These are phyloP conservation scores for Phalacrocorax aristotelis DNA, from an alignment of 2,113 vertebrate genomes.

Conservation along the genomic window DNA sequence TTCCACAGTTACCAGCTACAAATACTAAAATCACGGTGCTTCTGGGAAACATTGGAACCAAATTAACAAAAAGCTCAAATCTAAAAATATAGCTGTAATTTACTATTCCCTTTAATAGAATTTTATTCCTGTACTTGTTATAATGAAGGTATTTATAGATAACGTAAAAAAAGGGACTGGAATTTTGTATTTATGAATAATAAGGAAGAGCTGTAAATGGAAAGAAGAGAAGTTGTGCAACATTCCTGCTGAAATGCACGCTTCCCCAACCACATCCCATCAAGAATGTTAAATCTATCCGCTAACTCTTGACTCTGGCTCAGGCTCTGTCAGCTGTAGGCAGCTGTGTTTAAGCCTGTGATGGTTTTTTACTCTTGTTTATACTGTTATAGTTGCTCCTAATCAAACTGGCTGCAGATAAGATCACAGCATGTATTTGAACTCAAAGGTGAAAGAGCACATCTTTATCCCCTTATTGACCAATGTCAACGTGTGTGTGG, in stretches of 20 bases:
- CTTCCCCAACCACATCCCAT: background rate
- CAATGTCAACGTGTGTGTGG: background rate
- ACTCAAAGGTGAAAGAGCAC: background rate
- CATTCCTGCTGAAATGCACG: background rate
- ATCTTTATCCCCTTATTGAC: background rate
- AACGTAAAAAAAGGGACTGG: background rate
- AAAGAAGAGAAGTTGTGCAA: background rate
- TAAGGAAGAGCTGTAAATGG: background rate
- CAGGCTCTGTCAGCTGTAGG: background rate
- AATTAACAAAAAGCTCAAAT: background rate
- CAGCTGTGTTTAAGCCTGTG: background rate
- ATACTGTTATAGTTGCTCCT: background rate
- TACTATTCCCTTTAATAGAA: background rate
- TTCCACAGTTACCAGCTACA: background rate
- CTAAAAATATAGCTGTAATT: background rate
- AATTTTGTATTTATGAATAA: background rate
- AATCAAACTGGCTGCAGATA: slow-evolving; percentile 18
- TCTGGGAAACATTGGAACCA: background rate
- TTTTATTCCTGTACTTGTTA: background rate
- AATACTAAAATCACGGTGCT: background rate
- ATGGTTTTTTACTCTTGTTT: background rate
- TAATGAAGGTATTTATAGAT: background rate
- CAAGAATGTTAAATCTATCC: background rate
- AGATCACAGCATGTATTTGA: background rate
- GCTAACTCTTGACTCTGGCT: background rate